phyloP scores from a whole-genome alignment of 2,888 invertebrate species.

The Netelia inedita region DNA sequence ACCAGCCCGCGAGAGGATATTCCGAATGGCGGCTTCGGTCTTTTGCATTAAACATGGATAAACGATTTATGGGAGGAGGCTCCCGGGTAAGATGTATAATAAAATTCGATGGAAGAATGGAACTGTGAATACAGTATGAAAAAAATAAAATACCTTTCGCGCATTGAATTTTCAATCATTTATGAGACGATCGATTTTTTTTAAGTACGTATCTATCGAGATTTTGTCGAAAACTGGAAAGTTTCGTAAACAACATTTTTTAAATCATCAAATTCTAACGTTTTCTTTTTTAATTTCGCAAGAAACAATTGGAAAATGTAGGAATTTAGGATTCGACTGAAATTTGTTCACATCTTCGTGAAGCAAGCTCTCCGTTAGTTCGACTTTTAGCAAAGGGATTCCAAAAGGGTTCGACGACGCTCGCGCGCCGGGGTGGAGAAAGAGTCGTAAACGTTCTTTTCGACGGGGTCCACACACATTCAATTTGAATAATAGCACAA shows the following conservation, averaged over 20 bases:
- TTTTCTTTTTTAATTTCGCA: too few species aligned
- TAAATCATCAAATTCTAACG: too few species aligned
- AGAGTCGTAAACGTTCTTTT: constrained; percentile 68
- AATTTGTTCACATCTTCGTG: too few species aligned
- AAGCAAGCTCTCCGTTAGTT: neutral
- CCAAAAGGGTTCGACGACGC: neutral
- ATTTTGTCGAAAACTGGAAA: too few species aligned
- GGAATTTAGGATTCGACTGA: too few species aligned
- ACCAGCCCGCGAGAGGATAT: constrained; percentile 59
- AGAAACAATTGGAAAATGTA: too few species aligned
- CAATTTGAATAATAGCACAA: constrained; percentile 69
- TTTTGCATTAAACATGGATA: constrained; percentile 83
- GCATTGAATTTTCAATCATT: too few species aligned
- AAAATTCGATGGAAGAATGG: neutral
- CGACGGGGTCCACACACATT: constrained; percentile 60
- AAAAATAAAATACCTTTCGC: neutral
- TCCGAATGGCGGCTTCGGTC: constrained; percentile 72
- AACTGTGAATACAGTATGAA: neutral
- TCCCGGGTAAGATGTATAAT: neutral
- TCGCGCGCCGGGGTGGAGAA: constrained; percentile 34
- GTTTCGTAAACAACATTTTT: too few species aligned
- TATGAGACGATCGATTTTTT: too few species aligned
- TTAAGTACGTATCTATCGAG: too few species aligned
- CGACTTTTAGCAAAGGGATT: neutral
- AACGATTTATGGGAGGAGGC: constrained; percentile 80